phyloP scores from a whole-genome alignment of 1,140 invertebrate species.

The Musca vetustissima region DNA sequence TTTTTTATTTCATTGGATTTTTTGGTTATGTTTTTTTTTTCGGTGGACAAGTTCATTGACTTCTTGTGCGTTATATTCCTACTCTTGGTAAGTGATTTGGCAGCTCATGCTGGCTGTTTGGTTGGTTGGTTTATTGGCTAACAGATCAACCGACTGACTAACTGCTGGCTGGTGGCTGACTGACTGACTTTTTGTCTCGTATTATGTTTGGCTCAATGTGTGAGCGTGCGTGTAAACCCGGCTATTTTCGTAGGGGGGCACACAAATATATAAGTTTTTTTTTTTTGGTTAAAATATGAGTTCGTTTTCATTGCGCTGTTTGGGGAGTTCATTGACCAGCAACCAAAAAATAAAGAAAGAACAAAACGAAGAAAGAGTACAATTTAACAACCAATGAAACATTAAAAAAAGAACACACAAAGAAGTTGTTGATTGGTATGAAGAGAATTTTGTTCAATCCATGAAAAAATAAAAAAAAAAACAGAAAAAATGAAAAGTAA shows the following conservation, averaged over 20 bases:
- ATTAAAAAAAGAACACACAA: background rate
- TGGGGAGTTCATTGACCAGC: constrained; percentile 26
- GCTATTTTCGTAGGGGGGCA: too few species aligned
- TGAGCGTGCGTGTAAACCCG: too few species aligned
- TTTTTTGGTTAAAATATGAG: constrained; percentile 26
- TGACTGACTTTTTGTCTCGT: too few species aligned
- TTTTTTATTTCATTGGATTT: constrained; percentile 15
- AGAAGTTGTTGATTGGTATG: too few species aligned
- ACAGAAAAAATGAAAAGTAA: background rate
- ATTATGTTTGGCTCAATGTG: too few species aligned
- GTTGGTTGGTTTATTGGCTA: background rate
- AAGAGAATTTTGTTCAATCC: background rate
- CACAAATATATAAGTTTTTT: background rate
- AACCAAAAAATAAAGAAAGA: constrained; percentile 1
- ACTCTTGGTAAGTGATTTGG: background rate
- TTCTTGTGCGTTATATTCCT: constrained; percentile 20
- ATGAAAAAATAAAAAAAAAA: background rate
- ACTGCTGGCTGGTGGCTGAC: background rate
- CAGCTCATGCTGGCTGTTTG: background rate
- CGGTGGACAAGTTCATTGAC: constrained; percentile 30
- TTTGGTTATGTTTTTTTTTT: constrained; percentile 14
- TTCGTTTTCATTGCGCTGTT: constrained; percentile 29
- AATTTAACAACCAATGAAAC: constrained; percentile 5
- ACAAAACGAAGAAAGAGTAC: too few species aligned
- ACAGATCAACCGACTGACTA: background rate